Base-by-base conservation (phyloP, 1,140 invertebrate species). In the Pogonus chalceus region DNA sequence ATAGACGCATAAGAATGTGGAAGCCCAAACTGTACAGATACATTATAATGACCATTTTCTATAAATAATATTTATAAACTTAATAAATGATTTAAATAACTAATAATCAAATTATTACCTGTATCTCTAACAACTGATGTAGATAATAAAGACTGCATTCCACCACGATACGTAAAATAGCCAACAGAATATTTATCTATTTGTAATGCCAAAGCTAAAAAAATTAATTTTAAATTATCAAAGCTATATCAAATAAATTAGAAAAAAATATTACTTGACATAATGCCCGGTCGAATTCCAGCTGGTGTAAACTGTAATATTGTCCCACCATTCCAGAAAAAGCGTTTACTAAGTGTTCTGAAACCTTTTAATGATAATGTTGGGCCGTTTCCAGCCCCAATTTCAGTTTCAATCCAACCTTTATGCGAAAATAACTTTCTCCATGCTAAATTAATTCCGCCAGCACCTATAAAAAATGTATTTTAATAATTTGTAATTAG, bases 181-280 rank as follows among this genome's bases (percentile, higher is more conserved):
- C 92, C 92, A 35, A 92, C 81, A 0, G 88, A 87, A 65, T 90
- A 81, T 56, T 85, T 84, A 64, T 91, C 87, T 55, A 96, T 71
- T 66, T 93, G 89, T 65, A 86, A 82, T 14, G 84, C 88, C 58
- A 94, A 66, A 16, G 88, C 89, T 88, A 68, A 60, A 70, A 76
- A 65, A 12, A 73, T 56, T 59, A 51, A 57, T 57, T 46, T 22
- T 22, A 46, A 51, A 14, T 49, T 22, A 49, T 20, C 51, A 54
- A 57, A 49, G 26, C 52, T 54, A 39, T 31, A 4, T 55, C 20
- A 50, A 37, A 20, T 18, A 20, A 47, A n/a, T 37, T 59, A 31
- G 1, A 16, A 54, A 22, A 43, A 16, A 20, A 23, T 77, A 80
- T 76, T 74, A 89, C 87, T 83, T 60, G 81, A 77, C 58, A 83